These are phyloP conservation scores for Cliona cf. orientalis DNA, from an alignment of 37 sponge, comb jelly and placozoan genomes.

Conservation along the genomic window DNA sequence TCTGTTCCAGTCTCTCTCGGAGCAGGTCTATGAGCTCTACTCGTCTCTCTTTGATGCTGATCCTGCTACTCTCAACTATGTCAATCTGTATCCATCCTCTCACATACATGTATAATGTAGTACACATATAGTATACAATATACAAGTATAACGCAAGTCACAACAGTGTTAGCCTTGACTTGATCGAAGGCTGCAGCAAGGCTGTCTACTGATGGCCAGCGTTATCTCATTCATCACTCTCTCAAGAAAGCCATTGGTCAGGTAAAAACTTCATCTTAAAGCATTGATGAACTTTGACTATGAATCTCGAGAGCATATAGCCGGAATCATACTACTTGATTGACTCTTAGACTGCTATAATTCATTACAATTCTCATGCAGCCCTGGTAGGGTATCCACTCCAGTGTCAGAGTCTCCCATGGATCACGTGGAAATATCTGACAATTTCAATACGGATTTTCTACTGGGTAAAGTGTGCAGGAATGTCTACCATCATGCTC, in stretches of 20 bases:
- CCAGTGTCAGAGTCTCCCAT: conserved; percentile 14
- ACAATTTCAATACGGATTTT: conserved; percentile 36
- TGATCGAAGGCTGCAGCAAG: conserved; percentile 57
- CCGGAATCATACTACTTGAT: too few relatives aligned
- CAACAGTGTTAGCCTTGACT: not conserved
- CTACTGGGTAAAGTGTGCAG: conserved; percentile 51
- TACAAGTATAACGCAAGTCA: too few relatives aligned
- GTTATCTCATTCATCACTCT: conserved; percentile 56
- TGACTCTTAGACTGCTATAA: not conserved
- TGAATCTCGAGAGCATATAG: too few relatives aligned
- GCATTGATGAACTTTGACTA: too few relatives aligned
- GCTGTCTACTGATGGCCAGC: conserved; percentile 64
- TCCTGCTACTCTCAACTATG: conserved; percentile 49
- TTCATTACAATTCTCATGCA: conserved; percentile 1
- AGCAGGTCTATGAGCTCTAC: conserved; percentile 50
- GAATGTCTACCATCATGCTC: conserved; percentile 30
- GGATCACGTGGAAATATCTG: conserved; percentile 36
- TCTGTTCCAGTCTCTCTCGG: conserved; percentile 45
- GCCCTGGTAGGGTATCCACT: conserved; percentile 27
- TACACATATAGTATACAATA: not conserved
- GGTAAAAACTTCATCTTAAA: conserved; percentile 15
- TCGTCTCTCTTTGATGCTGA: conserved; percentile 83
- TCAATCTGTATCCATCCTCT: conserved; percentile 67
- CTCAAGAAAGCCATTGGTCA: conserved; percentile 54
- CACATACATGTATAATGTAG: not conserved